A percentile compares a stretch with the other conserved stretches of the same genome.
Conservation (phyloP, 2,113 vertebrate species). For the Stercorarius parasiticus region DNA sequence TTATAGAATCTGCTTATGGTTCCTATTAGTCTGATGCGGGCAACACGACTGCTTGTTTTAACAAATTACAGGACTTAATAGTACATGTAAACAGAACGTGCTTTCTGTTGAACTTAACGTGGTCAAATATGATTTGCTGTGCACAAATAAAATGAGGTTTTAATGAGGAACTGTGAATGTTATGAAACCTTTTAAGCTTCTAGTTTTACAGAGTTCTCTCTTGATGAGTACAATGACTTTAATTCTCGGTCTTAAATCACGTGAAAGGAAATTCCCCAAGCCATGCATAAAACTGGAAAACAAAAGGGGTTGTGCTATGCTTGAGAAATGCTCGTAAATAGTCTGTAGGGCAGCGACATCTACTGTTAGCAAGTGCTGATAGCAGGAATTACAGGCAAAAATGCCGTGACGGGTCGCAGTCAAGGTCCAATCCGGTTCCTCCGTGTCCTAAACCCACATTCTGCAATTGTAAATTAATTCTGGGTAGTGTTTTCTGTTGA, state of each 20-base stretch:
- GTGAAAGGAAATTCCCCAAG: not conserved
- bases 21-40: not conserved
- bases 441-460: not conserved
- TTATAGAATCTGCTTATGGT: not conserved
- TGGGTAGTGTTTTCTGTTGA: not conserved
- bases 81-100: not conserved
- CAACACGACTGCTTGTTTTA: not conserved
- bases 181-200: not conserved
- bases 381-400: not conserved
- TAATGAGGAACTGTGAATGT: not conserved
- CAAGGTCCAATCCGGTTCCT: not conserved
- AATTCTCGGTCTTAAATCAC: not conserved
- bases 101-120: not conserved
- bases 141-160: not conserved
- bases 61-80: not conserved
- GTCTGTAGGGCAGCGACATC: constrained; percentile 65
- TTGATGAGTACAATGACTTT: not conserved
- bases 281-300: not conserved
- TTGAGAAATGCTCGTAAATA: not conserved
- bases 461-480: not conserved
- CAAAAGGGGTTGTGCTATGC: not conserved
- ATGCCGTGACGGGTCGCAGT: too few species aligned
- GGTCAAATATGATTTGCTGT: not conserved
- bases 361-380: constrained; percentile 34
- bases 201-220: not conserved